Base-by-base conservation (phyloP, 2,797 vertebrate species). In the Lagodon rhomboides region DNA sequence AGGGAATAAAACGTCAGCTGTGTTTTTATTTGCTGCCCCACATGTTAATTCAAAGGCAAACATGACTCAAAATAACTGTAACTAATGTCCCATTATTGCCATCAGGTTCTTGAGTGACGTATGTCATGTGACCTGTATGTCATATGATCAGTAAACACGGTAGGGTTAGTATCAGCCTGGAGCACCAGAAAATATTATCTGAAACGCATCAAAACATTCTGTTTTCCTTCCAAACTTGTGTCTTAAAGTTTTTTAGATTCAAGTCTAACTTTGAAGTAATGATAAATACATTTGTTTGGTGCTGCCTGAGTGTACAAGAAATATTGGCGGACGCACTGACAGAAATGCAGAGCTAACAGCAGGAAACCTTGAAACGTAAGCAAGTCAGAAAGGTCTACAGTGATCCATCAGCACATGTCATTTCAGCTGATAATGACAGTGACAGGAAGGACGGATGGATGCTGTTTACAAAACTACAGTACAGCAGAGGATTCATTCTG, bases 321-420 rank as follows among this genome's bases (percentile, higher is more conserved):
- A 22, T 34, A 47, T 3, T 51, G 53, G 44, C 27, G 5, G 18
- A 72, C 17, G 50, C 15, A 12, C 12, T 25, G 51, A 75, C 58
- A 62, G 47, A n/a, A 59, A 34, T 53, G 41, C 43, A 73, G 34
- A 54, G 27, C 3, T 38, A 59, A 60, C 12, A 69, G 71, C 50
- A 64, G 27, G 23, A 70, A 47, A 47, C 20, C 13, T 47, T 53
- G 15, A 74, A 64, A 50, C 16, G 50, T 12, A 10, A 83, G 71
- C 12, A 18, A 58, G 50, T 68, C 1, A 61, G 65, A 49, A 65
- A 56, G 34, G 5, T 47, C 20, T 27, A 49, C 30, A 47, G 53
- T 9, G 47, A 85, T 83, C 81, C 77, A 78, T 88, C 75, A 46
- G 58, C 47, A 59, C 23, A 9, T 17, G 68, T 78, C 81, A 82